phyloP scores from a whole-genome alignment of 2,797 vertebrate species.

The Clarias pachynema region DNA sequence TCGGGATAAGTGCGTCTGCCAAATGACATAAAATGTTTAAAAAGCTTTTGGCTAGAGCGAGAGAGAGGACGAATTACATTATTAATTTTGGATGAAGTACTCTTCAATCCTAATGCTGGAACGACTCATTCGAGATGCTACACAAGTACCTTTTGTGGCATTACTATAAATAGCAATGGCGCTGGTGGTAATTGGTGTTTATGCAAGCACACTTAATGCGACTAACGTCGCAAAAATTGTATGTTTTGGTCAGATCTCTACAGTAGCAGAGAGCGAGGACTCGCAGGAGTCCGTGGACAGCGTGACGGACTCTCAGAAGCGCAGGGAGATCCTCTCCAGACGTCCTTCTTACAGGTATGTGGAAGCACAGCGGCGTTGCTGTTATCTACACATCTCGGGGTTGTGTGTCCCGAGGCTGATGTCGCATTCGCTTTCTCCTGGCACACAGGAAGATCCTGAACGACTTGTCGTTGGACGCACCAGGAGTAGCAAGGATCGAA shows the following conservation, averaged over 20 bases:
- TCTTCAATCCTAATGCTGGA: neutral
- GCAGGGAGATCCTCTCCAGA: conserved; percentile 96
- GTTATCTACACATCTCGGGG: neutral
- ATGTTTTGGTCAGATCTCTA: conserved; percentile 84
- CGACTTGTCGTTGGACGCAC: conserved; percentile 94
- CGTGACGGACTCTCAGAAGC: conserved; percentile 97
- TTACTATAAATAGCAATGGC: neutral
- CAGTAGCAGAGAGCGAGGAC: conserved; percentile 96
- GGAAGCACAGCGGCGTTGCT: no score
- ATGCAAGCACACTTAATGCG: neutral
- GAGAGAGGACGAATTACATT: neutral
- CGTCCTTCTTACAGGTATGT: conserved; percentile 93
- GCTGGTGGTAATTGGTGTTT: neutral
- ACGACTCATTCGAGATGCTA: neutral
- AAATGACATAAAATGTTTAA: no score
- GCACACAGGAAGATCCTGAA: conserved; percentile 93
- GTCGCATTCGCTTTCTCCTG: neutral
- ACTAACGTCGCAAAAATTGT: neutral
- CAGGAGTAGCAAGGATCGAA: conserved; percentile 94
- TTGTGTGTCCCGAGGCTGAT: neutral
- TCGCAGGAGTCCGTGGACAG: conserved; percentile 99
- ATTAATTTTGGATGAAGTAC: neutral
- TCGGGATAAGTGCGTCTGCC: no score
- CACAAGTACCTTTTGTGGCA: neutral
- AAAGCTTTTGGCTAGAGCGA: neutral